Percentiles rank a stretch among this genome's conserved stretches.
phyloP scores from a whole-genome alignment of 1,140 invertebrate species.

The Bursaphelenchus mucronatus region DNA sequence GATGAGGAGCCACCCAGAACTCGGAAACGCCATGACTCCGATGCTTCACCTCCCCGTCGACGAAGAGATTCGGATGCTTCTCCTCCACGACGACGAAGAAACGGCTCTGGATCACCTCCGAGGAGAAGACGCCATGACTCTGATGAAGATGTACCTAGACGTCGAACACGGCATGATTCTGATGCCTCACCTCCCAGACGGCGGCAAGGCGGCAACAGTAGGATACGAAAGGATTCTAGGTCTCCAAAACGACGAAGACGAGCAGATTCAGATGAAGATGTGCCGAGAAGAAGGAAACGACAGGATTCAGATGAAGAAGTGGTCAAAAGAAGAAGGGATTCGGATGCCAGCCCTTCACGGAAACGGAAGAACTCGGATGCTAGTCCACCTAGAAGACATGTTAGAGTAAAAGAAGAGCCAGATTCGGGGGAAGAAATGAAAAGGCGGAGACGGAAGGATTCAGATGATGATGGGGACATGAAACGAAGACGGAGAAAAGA shows the following conservation, averaged over 20 bases:
- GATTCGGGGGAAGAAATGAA: neutral
- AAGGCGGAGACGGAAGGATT: neutral
- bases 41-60: neutral
- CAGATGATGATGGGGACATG: neutral
- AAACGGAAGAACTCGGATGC: constrained; percentile 4
- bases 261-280: constrained; percentile 3
- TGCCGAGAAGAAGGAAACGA: constrained; percentile 4
- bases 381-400: neutral
- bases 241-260: neutral
- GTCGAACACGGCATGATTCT: constrained; percentile 11
- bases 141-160: constrained; percentile 1
- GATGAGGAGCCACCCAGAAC: neutral
- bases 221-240: neutral
- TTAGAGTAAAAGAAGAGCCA: neutral
- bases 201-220: neutral
- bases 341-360: neutral
- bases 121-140: neutral
- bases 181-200: constrained; percentile 18
- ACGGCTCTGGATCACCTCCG: neutral
- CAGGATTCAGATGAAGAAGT: constrained; percentile 21
- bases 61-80: constrained; percentile 2
- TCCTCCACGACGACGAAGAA: constrained; percentile 11
- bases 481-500: neutral
- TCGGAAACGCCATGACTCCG: constrained; percentile 1
- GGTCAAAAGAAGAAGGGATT: neutral